Conservation (phyloP, 37 sponge, comb jelly and placozoan species). For the Bolinopsis microptera region DNA sequence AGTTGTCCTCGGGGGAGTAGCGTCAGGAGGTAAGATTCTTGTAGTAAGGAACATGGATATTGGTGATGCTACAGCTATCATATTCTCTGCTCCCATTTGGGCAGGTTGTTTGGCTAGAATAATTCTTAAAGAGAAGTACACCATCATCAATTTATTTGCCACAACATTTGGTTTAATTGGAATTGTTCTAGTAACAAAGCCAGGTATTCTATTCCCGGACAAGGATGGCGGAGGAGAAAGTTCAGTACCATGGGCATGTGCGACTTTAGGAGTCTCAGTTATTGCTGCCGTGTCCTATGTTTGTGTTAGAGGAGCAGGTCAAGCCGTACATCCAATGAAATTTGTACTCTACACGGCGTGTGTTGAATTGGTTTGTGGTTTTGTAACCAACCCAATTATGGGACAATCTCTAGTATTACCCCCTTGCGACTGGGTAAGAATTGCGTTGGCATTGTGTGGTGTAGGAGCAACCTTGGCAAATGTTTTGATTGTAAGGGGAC, state of each 20-base stretch:
- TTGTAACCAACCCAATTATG: neutral
- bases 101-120: slow-evolving; percentile 6
- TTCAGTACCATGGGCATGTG: slow-evolving; percentile 1
- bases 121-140: slow-evolving; percentile 51
- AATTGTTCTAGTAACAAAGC: slow-evolving; percentile 47
- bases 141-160: neutral
- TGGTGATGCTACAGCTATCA: slow-evolving; percentile 60
- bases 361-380: neutral
- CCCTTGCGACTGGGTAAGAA: slow-evolving; percentile 21
- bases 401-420: neutral
- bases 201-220: slow-evolving; percentile 2
- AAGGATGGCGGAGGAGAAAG: neutral
- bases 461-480: neutral
- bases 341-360: slow-evolving; percentile 24
- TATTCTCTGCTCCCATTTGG: slow-evolving; percentile 53
- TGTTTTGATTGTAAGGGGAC: neutral
- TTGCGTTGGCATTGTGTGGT: neutral
- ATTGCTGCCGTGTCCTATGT: neutral
- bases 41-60: slow-evolving; percentile 52
- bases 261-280: neutral
- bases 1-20: neutral
- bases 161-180: neutral
- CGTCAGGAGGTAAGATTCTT: neutral
- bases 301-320: neutral
- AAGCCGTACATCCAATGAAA: too few species aligned